Evolutionary conservation across 2,797 vertebrate species (phyloP).

Genomic region (Sphenopsis melanotis): DNA sequence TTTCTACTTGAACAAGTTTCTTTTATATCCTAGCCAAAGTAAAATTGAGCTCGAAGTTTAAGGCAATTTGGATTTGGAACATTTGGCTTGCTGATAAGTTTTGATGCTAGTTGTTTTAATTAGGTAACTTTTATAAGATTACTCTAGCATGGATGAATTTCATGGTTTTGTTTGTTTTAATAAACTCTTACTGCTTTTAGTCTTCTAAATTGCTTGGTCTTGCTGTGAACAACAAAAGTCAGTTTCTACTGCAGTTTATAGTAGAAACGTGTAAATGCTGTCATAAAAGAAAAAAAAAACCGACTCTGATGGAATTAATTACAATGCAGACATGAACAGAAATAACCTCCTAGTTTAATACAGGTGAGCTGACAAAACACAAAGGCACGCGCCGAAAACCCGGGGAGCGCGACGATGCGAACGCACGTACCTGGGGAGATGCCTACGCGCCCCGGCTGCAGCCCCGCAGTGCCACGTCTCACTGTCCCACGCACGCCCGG

Average conservation of each 20-base stretch:
- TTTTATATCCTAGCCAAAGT: not conserved
- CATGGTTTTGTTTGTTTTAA: not conserved
- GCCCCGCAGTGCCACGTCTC: slow-evolving; percentile 59
- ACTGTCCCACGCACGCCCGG: not conserved
- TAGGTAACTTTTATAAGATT: not conserved
- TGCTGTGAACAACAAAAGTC: not conserved
- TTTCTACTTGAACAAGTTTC: not conserved
- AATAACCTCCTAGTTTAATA: not conserved
- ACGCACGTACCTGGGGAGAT: slow-evolving; percentile 54
- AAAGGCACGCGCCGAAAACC: not conserved
- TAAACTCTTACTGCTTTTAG: not conserved
- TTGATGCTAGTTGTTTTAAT: not conserved
- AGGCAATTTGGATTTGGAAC: not conserved
- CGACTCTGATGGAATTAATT: not conserved
- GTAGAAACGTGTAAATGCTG: not conserved
- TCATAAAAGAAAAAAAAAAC: not conserved
- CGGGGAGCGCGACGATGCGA: not conserved
- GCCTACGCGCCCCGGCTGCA: not conserved
- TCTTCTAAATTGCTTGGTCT: not conserved
- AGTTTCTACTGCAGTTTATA: not conserved
- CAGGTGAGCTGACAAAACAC: not conserved
- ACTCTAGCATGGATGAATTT: not conserved
- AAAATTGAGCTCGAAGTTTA: not conserved
- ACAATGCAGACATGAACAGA: not conserved
- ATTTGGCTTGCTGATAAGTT: not conserved